phyloP scores from a whole-genome alignment of 2,888 invertebrate species.

The Melanotus villosus region DNA sequence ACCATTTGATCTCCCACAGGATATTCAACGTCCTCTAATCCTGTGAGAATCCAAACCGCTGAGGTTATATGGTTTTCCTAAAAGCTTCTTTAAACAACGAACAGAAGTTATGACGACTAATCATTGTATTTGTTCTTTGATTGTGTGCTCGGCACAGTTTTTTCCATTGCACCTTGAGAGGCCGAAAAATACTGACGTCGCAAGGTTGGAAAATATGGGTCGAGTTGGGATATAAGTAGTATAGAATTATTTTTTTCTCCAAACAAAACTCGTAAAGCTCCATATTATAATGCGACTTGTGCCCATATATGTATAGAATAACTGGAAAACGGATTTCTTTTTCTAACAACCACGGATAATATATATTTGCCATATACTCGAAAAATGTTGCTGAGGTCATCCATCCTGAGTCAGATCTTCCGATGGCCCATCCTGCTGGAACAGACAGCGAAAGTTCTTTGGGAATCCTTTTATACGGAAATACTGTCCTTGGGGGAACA shows the following conservation, averaged over 20 bases:
- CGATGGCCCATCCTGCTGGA: constrained; percentile 49
- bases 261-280: background rate
- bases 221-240: background rate
- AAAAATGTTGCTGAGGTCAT: constrained; percentile 49
- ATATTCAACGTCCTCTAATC: no score
- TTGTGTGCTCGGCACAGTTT: no score
- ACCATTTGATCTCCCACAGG: no score
- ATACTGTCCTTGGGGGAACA: constrained; percentile 49
- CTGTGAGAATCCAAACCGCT: no score
- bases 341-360: background rate
- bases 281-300: background rate
- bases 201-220: background rate
- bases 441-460: constrained; percentile 42
- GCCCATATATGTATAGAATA: background rate
- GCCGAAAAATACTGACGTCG: background rate
- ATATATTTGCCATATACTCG: constrained; percentile 49
- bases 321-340: background rate
- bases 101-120: constrained; percentile 16
- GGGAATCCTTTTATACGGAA: constrained; percentile 51
- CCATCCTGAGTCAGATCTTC: constrained; percentile 50
- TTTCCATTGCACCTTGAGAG: background rate
- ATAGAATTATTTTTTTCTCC: background rate
- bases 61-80: no score
- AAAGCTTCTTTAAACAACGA: constrained; percentile 28
- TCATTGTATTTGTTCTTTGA: background rate